Evolutionary conservation across 2,797 vertebrate genomes (phyloP).

Genomic region (Tapera naevia): DNA sequence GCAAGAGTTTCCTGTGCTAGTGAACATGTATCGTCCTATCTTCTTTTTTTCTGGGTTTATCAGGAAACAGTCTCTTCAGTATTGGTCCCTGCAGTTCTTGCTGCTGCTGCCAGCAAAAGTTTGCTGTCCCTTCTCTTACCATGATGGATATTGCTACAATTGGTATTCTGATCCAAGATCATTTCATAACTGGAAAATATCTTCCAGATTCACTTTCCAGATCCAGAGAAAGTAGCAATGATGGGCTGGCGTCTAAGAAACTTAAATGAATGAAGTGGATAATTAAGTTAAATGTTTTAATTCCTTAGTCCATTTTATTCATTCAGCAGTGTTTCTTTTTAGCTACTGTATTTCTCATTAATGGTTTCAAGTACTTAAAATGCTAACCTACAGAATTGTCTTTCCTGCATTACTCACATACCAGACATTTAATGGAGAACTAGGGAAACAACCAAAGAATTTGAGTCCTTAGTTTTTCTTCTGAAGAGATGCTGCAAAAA

Average conservation of each 20-base stretch:
- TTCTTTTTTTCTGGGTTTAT: background rate
- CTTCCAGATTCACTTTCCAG: background rate
- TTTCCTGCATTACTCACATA: background rate
- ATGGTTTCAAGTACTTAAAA: background rate
- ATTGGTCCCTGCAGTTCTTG: background rate
- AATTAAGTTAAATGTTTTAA: background rate
- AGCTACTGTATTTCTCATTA: background rate
- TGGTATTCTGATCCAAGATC: background rate
- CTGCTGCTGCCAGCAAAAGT: background rate
- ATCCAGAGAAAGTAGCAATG: background rate
- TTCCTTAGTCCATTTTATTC: background rate
- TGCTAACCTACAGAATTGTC: background rate
- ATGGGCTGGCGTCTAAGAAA: background rate
- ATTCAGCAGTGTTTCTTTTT: background rate
- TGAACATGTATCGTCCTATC: background rate
- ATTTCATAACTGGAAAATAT: background rate
- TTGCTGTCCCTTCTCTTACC: background rate
- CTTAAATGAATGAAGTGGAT: background rate
- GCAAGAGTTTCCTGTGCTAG: slow-evolving; percentile 23
- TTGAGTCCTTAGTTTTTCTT: background rate
- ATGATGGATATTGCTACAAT: background rate
- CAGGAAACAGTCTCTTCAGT: slow-evolving; percentile 11
- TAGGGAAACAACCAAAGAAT: background rate
- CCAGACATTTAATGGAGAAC: background rate
- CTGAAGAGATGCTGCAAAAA: background rate